Evolutionary conservation across 2,113 vertebrate genomes (phyloP).

Genomic region (Thalassarche chlororhynchos): DNA sequence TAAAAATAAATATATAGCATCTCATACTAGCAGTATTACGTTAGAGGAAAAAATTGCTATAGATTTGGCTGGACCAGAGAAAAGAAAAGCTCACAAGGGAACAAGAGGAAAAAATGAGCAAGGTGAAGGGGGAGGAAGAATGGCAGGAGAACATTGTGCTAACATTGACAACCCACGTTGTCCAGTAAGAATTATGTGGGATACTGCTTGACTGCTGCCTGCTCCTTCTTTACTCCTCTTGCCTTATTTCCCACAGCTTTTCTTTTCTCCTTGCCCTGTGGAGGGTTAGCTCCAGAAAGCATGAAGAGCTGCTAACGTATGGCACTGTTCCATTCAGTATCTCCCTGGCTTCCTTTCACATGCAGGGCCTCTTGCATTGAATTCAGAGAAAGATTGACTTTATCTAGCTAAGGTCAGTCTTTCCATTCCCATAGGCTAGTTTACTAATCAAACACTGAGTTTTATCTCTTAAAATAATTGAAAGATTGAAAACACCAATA

Average conservation of each 20-base stretch:
- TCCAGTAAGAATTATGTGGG: background rate
- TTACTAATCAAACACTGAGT: background rate
- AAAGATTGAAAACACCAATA: background rate
- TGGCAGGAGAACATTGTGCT: background rate
- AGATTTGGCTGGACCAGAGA: background rate
- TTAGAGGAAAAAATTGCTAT: background rate
- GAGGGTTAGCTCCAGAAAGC: background rate
- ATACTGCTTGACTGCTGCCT: background rate
- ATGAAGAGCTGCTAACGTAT: background rate
- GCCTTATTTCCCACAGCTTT: background rate
- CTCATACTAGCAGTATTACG: background rate
- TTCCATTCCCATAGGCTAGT: background rate
- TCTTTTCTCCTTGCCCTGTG: background rate
- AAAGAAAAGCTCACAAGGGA: background rate
- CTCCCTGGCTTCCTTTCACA: background rate
- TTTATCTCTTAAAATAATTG: background rate
- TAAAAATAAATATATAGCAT: constrained; percentile 29
- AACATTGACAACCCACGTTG: background rate
- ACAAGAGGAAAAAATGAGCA: background rate
- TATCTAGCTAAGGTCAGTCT: background rate
- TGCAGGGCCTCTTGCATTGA: background rate
- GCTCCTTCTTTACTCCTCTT: background rate
- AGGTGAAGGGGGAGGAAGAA: background rate
- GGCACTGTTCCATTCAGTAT: background rate
- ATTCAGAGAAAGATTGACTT: background rate